Conservation (phyloP, 1,140 invertebrate species). For the Druon quercuslanigerum region DNA sequence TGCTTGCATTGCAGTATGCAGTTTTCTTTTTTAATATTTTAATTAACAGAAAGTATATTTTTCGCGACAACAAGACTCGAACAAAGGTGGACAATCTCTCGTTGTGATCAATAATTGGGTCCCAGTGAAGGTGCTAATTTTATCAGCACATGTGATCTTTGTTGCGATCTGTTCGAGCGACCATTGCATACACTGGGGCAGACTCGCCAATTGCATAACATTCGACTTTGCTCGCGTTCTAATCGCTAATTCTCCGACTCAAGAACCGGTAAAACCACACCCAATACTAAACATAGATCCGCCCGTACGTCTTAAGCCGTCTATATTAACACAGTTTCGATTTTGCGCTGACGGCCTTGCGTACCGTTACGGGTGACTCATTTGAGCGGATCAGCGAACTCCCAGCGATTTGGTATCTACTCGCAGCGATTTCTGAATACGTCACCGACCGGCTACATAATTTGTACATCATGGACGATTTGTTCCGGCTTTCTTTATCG, state of each 20-base stretch:
- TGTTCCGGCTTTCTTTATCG: slow-evolving; percentile 14
- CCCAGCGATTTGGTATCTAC: slow-evolving; percentile 21
- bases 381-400: slow-evolving; percentile 60
- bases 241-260: slow-evolving; percentile 48
- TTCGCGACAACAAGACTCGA: too few relatives aligned
- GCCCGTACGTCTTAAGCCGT: slow-evolving; percentile 51
- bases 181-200: slow-evolving; percentile 37
- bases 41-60: too few relatives aligned
- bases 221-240: slow-evolving; percentile 56
- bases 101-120: too few relatives aligned
- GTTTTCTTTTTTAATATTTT: too few relatives aligned
- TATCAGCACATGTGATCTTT: slow-evolving; percentile 27
- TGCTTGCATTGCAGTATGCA: too few relatives aligned
- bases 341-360: slow-evolving; percentile 59
- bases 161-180: slow-evolving; percentile 38
- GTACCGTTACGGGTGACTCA: slow-evolving; percentile 60
- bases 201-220: slow-evolving; percentile 53
- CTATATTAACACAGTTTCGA: slow-evolving; percentile 59
- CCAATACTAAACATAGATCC: slow-evolving; percentile 63
- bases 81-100: too few relatives aligned
- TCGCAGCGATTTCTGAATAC: not conserved
- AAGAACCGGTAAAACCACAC: slow-evolving; percentile 66
- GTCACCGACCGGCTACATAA: too few relatives aligned
- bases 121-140: slow-evolving; percentile 14
- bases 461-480: not conserved